Evolutionary conservation across 2,113 vertebrate species (phyloP).

Genomic region (Trochalopteron elliotii): DNA sequence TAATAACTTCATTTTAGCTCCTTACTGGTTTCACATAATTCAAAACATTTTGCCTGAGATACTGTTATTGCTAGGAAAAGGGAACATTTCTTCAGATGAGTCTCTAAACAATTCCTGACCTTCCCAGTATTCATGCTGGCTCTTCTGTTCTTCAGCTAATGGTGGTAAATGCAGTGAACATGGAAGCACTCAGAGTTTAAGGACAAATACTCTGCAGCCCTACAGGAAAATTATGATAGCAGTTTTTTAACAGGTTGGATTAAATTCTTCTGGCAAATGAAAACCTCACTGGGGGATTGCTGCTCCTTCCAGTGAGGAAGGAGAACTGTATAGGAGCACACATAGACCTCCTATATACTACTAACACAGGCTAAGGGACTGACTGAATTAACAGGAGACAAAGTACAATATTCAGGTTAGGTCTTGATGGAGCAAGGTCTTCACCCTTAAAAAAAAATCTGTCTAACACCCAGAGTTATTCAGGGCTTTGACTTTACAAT

Average conservation of each 20-base stretch:
- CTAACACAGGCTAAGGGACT: neutral
- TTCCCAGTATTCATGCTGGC: neutral
- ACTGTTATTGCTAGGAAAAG: neutral
- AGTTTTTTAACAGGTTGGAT: neutral
- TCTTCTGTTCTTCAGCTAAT: neutral
- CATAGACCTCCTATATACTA: neutral
- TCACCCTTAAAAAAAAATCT: neutral
- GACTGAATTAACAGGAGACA: slow-evolving; percentile 22
- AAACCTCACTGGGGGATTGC: neutral
- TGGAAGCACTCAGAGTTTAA: neutral
- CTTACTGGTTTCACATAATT: neutral
- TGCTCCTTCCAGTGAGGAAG: neutral
- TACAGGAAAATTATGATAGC: neutral
- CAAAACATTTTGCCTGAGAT: neutral
- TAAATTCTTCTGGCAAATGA: neutral
- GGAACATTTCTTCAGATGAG: neutral
- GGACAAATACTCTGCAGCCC: neutral
- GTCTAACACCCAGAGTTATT: slow-evolving; percentile 6
- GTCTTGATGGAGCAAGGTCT: slow-evolving; percentile 4
- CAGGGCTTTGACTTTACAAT: slow-evolving; percentile 17
- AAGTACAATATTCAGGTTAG: slow-evolving; percentile 55
- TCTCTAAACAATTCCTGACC: neutral
- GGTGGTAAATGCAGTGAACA: neutral
- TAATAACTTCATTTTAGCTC: neutral
- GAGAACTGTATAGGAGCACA: neutral